Conservation (phyloP, 2,888 invertebrate species). For the Seira sanloemensis region DNA sequence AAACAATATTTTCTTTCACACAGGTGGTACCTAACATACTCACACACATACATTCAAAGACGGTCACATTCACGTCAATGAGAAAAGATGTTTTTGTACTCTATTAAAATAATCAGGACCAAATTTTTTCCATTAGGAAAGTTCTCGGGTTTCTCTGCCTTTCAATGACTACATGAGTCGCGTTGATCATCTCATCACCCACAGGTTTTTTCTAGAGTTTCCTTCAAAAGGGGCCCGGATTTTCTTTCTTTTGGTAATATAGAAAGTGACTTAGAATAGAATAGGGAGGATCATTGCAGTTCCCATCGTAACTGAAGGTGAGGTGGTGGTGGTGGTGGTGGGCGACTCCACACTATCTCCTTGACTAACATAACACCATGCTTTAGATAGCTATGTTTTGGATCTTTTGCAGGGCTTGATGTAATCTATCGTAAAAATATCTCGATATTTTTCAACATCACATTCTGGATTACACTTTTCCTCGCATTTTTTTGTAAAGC, state of each 20-base stretch:
- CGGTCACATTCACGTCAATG: neutral
- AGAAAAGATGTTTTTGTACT: constrained; percentile 55
- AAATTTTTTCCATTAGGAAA: too few species aligned
- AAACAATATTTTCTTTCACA: neutral
- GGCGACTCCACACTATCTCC: neutral
- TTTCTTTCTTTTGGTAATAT: neutral
- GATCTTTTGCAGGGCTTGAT: neutral
- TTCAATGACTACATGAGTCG: neutral
- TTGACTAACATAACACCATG: neutral
- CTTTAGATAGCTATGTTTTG: neutral
- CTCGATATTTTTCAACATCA: too few species aligned
- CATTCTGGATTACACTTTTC: too few species aligned
- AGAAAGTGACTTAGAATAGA: neutral
- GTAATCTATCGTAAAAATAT: too few species aligned
- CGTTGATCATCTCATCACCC: neutral
- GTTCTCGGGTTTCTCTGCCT: neutral
- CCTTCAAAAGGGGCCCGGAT: too few species aligned
- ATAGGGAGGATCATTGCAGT: too few species aligned
- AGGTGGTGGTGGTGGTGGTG: neutral
- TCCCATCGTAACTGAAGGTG: too few species aligned
- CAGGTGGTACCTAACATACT: too few species aligned
- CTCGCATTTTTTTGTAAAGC: too few species aligned
- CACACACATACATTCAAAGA: too few species aligned
- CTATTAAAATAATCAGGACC: constrained; percentile 64
- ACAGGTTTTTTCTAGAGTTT: too few species aligned